Base-by-base conservation (phyloP, 2,797 vertebrate species). In the Tinamus major region DNA sequence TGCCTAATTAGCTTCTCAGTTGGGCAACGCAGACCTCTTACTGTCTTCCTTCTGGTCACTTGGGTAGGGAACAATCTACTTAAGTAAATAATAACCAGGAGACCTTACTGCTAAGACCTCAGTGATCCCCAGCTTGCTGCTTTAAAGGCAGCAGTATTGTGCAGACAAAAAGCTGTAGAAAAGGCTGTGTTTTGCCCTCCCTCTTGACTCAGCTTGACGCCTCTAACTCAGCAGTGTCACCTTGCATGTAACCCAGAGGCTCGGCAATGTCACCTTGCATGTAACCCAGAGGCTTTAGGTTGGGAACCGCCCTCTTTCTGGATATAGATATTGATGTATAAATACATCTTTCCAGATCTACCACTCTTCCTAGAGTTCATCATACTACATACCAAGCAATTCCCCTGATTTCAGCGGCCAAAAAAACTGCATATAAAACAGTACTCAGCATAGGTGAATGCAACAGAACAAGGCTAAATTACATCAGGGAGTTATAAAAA, bases 51-150 rank as follows among this genome's bases (percentile, higher is more conserved):
- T 93, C 71, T 95, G 80, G 67, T 71, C 83, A 79, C 76, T 90
- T 87, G 87, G 53, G 48, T 91, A 87, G 33, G 9, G 49, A 89
- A 80, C 89, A 96, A 79, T 89, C 63, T 79, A 91, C 56, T 93
- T 93, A 75, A 81, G 67, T 93, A 91, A 95, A 88, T 72, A 94
- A 85, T 61, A 93, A 74, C 74, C 77, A 93, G 76, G 27, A 72
- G 46, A 81, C 24, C 44, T 91, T 87, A 62, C 74, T 87, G 42
- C 17, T 44, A 18, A 42, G 42, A 44, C 42, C 42, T 87, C 49
- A 62, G 13, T 58, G 62, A 75, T 89, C 62, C 41, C 31, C n/a
- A 79, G 3, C 67, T 72, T 92, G 42, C 79, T 76, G 35, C 80
- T 91, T 83, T 72, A 48, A 41, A 84, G 51, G 35, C 55, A 76